Percentiles rank a stretch among this genome's conserved stretches.
These are phyloP conservation scores for Isichthys henryi DNA, from an alignment of 2,113 vertebrate species.

Conservation along the genomic window DNA sequence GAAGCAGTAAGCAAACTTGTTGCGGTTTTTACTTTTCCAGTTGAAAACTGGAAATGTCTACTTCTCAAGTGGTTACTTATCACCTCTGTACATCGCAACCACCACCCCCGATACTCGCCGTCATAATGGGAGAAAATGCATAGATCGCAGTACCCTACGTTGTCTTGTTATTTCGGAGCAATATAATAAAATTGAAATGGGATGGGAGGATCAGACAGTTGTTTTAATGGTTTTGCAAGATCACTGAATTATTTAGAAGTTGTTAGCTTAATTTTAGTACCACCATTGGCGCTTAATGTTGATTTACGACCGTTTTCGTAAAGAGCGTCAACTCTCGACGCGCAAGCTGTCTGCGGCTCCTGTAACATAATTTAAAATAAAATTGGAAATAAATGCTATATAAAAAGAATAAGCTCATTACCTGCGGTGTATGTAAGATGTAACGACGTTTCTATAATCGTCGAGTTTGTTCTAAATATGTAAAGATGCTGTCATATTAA, in stretches of 20 bases:
- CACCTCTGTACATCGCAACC: not conserved
- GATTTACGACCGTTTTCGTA: not conserved
- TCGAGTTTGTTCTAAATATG: not conserved
- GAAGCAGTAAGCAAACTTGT: constrained; percentile 1
- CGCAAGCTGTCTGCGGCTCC: not conserved
- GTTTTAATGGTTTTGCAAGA: not conserved
- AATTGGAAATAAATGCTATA: not conserved
- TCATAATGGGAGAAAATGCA: not conserved
- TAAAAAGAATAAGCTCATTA: not conserved
- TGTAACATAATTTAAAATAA: not conserved
- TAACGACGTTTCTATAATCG: not conserved
- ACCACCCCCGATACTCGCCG: not conserved
- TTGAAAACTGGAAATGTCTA: not conserved
- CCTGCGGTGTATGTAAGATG: not conserved
- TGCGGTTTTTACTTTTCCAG: constrained; percentile 7
- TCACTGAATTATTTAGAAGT: not conserved
- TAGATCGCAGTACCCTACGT: not conserved
- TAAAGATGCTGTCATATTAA: not conserved
- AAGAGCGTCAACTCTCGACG: not conserved
- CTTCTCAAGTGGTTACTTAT: not conserved
- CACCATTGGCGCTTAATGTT: not conserved
- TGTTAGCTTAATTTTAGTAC: not conserved
- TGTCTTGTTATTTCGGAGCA: not conserved
- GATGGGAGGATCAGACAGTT: not conserved
- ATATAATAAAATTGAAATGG: not conserved